A percentile compares a stretch with the other conserved stretches of the same genome.
Conservation (phyloP, 2,113 vertebrate species). For the Megaleporinus macrocephalus region DNA sequence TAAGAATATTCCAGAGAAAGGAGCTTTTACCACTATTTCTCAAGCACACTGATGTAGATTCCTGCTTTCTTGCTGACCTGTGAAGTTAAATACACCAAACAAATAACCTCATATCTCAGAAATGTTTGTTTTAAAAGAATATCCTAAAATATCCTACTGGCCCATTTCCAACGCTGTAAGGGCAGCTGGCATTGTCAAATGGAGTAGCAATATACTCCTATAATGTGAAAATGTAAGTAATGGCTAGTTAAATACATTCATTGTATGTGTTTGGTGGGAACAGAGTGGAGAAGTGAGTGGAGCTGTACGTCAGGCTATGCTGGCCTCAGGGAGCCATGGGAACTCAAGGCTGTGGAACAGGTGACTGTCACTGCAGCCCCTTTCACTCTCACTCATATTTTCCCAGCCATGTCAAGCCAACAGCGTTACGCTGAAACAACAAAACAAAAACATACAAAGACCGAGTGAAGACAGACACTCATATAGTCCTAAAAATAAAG, state of each 20-base stretch:
- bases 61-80: not conserved
- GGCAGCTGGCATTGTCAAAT: too few species aligned
- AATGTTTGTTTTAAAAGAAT: too few species aligned
- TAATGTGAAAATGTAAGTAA: too few species aligned
- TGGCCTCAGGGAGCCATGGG: constrained; percentile 74
- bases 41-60: not conserved
- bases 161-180: too few species aligned
- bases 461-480: not conserved
- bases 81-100: too few species aligned
- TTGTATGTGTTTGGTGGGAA: constrained; percentile 35
- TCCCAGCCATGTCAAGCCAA: constrained; percentile 70
- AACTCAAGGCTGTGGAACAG: constrained; percentile 75
- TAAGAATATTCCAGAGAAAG: not conserved
- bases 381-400: constrained; percentile 57
- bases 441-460: constrained; percentile 23
- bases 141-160: not conserved
- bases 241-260: too few species aligned
- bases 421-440: constrained; percentile 40
- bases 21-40: too few species aligned
- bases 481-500: not conserved
- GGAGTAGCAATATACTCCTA: too few species aligned
- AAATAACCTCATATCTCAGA: too few species aligned
- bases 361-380: constrained; percentile 72
- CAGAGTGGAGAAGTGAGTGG: constrained; percentile 40
- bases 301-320: constrained; percentile 63